Conservation (phyloP, 92 coral and sea anemone genomes). For the Porites rus region DNA sequence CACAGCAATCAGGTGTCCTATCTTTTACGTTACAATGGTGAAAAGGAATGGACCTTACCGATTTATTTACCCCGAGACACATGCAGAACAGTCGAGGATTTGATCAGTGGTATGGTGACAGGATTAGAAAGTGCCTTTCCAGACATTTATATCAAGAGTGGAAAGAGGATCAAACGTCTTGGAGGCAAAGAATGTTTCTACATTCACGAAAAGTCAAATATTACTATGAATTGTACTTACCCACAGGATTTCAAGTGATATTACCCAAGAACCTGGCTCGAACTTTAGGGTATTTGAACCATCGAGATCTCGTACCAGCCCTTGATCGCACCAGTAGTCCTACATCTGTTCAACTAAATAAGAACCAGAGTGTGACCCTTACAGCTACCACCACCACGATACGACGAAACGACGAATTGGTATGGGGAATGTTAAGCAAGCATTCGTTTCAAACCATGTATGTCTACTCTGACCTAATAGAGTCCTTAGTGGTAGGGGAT, state of each 20-base stretch:
- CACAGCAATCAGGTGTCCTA: background rate
- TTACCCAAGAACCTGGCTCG: conserved; percentile 27
- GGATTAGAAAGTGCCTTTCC: background rate
- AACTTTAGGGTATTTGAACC: conserved; percentile 22
- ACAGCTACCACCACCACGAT: background rate
- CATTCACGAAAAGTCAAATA: background rate
- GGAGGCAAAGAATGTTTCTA: conserved; percentile 29
- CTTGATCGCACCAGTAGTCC: background rate
- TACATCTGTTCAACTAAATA: background rate
- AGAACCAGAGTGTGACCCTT: conserved; percentile 1
- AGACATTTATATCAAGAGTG: conserved; percentile 4
- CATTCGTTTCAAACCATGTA: conserved; percentile 20
- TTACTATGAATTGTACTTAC: background rate
- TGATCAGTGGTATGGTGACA: conserved; percentile 9
- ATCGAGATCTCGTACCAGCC: background rate
- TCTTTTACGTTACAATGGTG: background rate
- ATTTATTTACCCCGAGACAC: conserved; percentile 15
- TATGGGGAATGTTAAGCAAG: conserved; percentile 15
- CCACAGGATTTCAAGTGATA: conserved; percentile 5
- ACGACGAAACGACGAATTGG: conserved; percentile 11
- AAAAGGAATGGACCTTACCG: background rate
- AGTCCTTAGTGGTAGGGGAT: conserved; percentile 23
- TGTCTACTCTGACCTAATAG: conserved; percentile 1
- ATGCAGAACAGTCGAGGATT: background rate
- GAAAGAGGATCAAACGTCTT: background rate